These are phyloP conservation scores for Ectropis grisescens DNA, from an alignment of 1,140 invertebrate genomes.

Conservation along the genomic window DNA sequence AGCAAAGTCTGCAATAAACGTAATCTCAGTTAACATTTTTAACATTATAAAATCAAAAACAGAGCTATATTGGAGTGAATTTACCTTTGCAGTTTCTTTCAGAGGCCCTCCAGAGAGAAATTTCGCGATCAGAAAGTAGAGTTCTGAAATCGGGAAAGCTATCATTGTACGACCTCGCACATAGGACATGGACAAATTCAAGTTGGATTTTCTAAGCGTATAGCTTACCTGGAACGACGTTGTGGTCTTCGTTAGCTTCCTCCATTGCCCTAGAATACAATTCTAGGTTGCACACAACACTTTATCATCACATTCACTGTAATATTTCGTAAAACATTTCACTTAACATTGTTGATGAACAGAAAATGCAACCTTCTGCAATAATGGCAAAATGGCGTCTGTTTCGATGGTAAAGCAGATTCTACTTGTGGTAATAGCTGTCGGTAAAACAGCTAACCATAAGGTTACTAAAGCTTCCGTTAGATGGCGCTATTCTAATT, in stretches of 20 bases:
- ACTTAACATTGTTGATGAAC: slow-evolving; percentile 63
- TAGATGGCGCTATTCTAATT: slow-evolving; percentile 38
- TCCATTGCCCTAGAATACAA: slow-evolving; percentile 51
- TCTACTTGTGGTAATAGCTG: slow-evolving; percentile 2
- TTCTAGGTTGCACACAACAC: slow-evolving; percentile 19
- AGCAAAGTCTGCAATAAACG: slow-evolving; percentile 60
- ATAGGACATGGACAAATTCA: slow-evolving; percentile 32
- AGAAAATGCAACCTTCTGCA: slow-evolving; percentile 62
- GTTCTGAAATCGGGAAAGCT: slow-evolving; percentile 82
- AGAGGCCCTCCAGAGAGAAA: slow-evolving; percentile 89
- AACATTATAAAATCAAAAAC: slow-evolving; percentile 19
- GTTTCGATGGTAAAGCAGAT: slow-evolving; percentile 42
- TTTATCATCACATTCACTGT: slow-evolving; percentile 49
- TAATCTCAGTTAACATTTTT: slow-evolving; percentile 31
- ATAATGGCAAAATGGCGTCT: slow-evolving; percentile 66
- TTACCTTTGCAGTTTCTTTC: slow-evolving; percentile 85
- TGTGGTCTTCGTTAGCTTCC: slow-evolving; percentile 44
- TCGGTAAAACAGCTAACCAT: slow-evolving; percentile 19
- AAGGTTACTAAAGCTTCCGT: too few relatives aligned
- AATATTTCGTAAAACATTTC: slow-evolving; percentile 57
- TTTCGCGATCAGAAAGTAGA: slow-evolving; percentile 95
- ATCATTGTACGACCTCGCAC: slow-evolving; percentile 60
- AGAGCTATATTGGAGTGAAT: slow-evolving; percentile 41
- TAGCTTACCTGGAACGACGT: slow-evolving; percentile 56
- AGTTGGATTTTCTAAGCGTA: slow-evolving; percentile 33